Evolutionary conservation across 2,888 invertebrate genomes (phyloP).

Genomic region (Oscheius sp.): DNA sequence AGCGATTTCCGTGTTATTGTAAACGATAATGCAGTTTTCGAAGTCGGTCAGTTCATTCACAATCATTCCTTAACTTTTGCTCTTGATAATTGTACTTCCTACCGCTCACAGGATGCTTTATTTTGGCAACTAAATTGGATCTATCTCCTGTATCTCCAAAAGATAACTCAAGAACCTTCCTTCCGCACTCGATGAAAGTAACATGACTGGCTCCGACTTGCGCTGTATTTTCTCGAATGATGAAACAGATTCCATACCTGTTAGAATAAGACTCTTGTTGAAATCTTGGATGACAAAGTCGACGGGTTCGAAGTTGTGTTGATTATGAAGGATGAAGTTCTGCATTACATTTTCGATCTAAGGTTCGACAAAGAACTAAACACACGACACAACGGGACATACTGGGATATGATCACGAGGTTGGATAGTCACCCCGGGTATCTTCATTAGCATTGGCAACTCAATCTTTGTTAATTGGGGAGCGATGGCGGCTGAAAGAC

Average conservation of each 20-base stretch:
- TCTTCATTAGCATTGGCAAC: slow-evolving; percentile 57
- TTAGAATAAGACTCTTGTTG: background rate
- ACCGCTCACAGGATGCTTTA: slow-evolving; percentile 66
- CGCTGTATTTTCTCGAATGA: background rate
- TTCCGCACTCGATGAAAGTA: slow-evolving; percentile 54
- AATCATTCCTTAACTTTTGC: slow-evolving; percentile 4
- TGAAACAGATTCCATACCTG: background rate
- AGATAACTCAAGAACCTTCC: slow-evolving; percentile 45
- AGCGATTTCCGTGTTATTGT: slow-evolving; percentile 15
- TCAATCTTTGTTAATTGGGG: slow-evolving; percentile 67
- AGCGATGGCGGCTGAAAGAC: slow-evolving; percentile 67
- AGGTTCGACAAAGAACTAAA: background rate
- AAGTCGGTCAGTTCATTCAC: slow-evolving; percentile 16
- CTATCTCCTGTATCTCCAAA: slow-evolving; percentile 48
- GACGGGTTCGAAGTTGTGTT: slow-evolving; percentile 8
- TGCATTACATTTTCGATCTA: background rate
- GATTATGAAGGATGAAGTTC: slow-evolving; percentile 16
- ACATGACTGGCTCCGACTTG: slow-evolving; percentile 5
- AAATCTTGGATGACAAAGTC: slow-evolving; percentile 8
- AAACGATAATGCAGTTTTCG: slow-evolving; percentile 5
- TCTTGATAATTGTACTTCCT: background rate
- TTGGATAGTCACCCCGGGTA: slow-evolving; percentile 50
- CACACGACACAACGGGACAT: background rate
- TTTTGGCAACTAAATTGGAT: slow-evolving; percentile 52
- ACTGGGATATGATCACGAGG: slow-evolving; percentile 59